Base-by-base conservation (phyloP, 2,797 vertebrate genomes). In the Setipinna tenuifilis region DNA sequence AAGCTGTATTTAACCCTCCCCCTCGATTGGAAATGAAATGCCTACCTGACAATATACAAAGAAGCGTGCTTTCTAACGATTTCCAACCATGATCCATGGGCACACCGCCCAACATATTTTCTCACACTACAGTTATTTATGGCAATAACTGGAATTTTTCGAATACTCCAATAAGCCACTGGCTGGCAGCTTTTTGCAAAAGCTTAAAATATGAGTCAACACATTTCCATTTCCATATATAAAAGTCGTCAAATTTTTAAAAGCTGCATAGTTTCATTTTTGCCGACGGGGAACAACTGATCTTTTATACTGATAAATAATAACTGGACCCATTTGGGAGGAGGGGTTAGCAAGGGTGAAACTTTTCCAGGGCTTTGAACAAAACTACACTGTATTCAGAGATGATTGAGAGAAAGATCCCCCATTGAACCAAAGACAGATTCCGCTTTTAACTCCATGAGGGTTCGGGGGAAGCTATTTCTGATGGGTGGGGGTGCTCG, bases 331-430 rank as follows among this genome's bases (percentile, higher is more conserved):
- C 83, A 71, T 58, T 71, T 82, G 85, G 89, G 87, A 88, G 84
- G 89, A 81, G 85, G 82, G 86, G 85, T 83, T 88, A 86, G 50
- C 46, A 80, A 83, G 85, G 87, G 85, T 89, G 83, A 90, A 88
- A 87, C 89, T 86, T 90, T 88, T 50, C 46, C 85, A 82, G 86
- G 86, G 83, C 75, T 81, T 87, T 83, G 84, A 92, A 95, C 93
- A 96, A 87, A 91, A 84, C 88, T 92, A 88, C 87, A 90, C 92
- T 95, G 93, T 95, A 93, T 86, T 68, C 87, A 19, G 3, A 78
- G 35, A 78, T 78, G 71, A 78, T 78, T 78, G 31, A 78, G 82
- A 85, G 87, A 90, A 89, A 84, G 82, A 84, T 89, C 86, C 65
- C 88, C 88, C 87, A 85, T 61, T 87, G 88, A 91, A 90, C 21